phyloP scores from a whole-genome alignment of 2,113 vertebrate species.

The Chamaetylas fuelleborni region DNA sequence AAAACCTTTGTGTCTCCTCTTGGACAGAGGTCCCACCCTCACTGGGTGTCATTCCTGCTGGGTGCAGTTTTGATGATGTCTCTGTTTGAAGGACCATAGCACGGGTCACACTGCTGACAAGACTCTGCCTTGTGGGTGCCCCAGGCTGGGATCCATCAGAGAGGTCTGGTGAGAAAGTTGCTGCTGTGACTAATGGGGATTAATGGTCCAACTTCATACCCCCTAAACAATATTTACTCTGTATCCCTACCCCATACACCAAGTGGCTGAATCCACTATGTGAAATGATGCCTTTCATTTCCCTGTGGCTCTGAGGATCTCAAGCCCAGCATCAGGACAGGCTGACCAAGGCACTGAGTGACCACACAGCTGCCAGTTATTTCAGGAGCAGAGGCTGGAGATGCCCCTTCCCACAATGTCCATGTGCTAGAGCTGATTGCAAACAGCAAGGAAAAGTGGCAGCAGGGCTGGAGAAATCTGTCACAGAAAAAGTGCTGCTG shows the following conservation, averaged over 20 bases:
- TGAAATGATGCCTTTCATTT: background rate
- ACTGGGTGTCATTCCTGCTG: rapidly evolving
- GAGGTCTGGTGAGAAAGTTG: background rate
- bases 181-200: background rate
- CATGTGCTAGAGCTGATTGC: rapidly evolving
- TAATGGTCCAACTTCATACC: background rate
- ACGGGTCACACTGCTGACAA: background rate
- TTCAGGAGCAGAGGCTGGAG: background rate
- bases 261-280: background rate
- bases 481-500: rapidly evolving
- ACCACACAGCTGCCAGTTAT: background rate
- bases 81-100: background rate
- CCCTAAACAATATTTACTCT: background rate
- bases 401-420: background rate
- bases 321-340: background rate
- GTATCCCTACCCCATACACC: background rate
- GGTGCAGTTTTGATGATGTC: background rate
- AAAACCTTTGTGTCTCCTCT: background rate
- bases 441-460: rapidly evolving
- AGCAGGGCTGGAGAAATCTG: background rate
- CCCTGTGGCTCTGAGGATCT: background rate
- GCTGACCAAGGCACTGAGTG: rapidly evolving
- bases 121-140: rapidly evolving
- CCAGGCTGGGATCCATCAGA: background rate
- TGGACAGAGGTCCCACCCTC: rapidly evolving